Percentiles rank a stretch among this genome's conserved stretches.
Evolutionary conservation across 2,797 vertebrate genomes (phyloP).

Genomic region (Muscicapa striata): DNA sequence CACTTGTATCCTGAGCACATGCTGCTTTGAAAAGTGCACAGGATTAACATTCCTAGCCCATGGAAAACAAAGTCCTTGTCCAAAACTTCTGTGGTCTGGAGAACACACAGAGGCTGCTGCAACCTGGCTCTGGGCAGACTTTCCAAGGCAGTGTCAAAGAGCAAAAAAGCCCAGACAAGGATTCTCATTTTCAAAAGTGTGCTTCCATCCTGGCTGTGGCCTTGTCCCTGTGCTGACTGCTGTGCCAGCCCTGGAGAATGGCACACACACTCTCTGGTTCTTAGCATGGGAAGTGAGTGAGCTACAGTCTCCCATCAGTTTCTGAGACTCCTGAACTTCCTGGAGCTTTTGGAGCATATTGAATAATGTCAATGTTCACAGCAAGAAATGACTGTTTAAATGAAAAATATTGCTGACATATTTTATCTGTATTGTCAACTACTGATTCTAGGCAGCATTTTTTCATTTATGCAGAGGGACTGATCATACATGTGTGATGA

Average conservation of each 20-base stretch:
- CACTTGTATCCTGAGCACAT: not conserved
- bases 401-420: not conserved
- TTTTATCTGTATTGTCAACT: not conserved
- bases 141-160: not conserved
- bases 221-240: not conserved
- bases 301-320: not conserved
- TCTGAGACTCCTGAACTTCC: not conserved
- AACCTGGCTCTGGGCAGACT: not conserved
- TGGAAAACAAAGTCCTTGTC: not conserved
- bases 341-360: not conserved
- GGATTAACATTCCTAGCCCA: not conserved
- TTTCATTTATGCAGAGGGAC: not conserved
- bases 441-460: not conserved
- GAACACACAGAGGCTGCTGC: not conserved
- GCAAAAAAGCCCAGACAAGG: not conserved
- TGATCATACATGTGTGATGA: not conserved
- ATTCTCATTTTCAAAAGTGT: not conserved
- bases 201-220: not conserved
- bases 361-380: not conserved
- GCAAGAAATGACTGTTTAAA: not conserved
- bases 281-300: not conserved
- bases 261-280: fast-evolving
- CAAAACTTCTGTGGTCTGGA: not conserved
- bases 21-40: not conserved
- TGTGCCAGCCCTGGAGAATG: not conserved